A percentile compares a stretch with the other conserved stretches of the same genome.
phyloP scores from a whole-genome alignment of 2,888 invertebrate species.

The Brenthis ino region DNA sequence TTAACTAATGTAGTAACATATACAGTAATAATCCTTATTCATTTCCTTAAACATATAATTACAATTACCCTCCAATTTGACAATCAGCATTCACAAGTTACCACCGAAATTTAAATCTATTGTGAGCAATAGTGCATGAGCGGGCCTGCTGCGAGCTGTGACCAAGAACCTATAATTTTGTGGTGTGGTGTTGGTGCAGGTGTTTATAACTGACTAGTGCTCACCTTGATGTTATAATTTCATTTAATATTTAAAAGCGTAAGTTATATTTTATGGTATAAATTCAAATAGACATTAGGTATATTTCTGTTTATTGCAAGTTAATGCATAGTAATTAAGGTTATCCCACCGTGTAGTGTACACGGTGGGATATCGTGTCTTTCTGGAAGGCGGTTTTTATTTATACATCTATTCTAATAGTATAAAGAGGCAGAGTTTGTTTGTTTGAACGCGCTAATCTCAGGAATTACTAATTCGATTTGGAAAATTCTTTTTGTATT shows the following conservation, averaged over 20 bases:
- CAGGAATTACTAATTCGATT: too few relatives aligned
- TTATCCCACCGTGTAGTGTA: neutral
- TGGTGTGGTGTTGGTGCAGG: constrained; percentile 75
- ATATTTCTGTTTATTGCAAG: constrained; percentile 10
- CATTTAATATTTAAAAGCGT: constrained; percentile 38
- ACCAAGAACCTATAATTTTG: constrained; percentile 69
- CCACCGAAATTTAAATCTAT: constrained; percentile 56
- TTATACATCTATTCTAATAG: too few relatives aligned
- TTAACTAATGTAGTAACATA: too few relatives aligned
- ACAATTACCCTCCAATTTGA: constrained; percentile 77
- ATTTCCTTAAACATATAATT: constrained; percentile 57
- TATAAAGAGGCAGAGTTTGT: too few relatives aligned
- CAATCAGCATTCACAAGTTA: constrained; percentile 62
- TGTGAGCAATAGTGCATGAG: constrained; percentile 49
- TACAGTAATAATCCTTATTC: constrained; percentile 27
- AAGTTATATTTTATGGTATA: constrained; percentile 13
- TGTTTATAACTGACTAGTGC: constrained; percentile 59
- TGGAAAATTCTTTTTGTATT: too few relatives aligned
- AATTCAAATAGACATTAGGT: constrained; percentile 1
- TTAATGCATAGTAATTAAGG: constrained; percentile 43
- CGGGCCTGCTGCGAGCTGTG: constrained; percentile 59
- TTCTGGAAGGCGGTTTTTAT: too few relatives aligned
- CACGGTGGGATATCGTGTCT: neutral
- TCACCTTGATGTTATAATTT: constrained; percentile 51
- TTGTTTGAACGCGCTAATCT: too few relatives aligned